Base-by-base conservation (phyloP, 2,888 invertebrate genomes). In the Eupeodes luniger region DNA sequence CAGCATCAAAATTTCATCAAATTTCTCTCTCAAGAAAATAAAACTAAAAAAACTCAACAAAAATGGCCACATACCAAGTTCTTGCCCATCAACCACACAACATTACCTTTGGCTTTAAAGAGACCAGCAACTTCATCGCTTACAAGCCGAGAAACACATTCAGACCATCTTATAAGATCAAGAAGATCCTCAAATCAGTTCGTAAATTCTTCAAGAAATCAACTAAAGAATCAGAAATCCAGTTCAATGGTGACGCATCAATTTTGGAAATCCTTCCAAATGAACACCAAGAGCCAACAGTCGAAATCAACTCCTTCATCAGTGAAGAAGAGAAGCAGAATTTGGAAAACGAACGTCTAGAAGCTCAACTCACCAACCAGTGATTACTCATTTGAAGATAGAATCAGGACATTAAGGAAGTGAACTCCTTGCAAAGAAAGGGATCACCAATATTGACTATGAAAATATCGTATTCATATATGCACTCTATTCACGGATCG, bases 41-140 rank as follows among this genome's bases (percentile, higher is more conserved):
- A 61, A 75, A 78, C 79, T 14, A 40, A 36, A 74, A 72, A 62
- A 76, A 40, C 51, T 40, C 10, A 34, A 12, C 10, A 34, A 83
- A 90, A 89, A 91, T 92, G 92, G 90, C 89, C 27, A 3, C 80
- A 16, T 92, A 91, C 90, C 90, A 92, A 90, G 89, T 89, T 49
- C 90, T 92, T 36, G 66, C 90, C 34, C 91, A 90, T 77, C 76
- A 89, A 78, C 76, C 88, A 16, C 57, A 81, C 34, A 72, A 75
- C 84, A 80, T 57, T 62, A 69, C 27, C 53, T 1, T 49, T 1
- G 11, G 66, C 9, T 14, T 34, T 34, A 67, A 34, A 7, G 82
- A 82, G 40, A 83, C 57, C 12, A 83, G 55, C 72, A 74, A 27
- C 40, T 64, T 80, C 59, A 89, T 89, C 14, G 16, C 57, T 10